Evolutionary conservation across 2,113 vertebrate species (phyloP).

Genomic region (Petroica traversi): DNA sequence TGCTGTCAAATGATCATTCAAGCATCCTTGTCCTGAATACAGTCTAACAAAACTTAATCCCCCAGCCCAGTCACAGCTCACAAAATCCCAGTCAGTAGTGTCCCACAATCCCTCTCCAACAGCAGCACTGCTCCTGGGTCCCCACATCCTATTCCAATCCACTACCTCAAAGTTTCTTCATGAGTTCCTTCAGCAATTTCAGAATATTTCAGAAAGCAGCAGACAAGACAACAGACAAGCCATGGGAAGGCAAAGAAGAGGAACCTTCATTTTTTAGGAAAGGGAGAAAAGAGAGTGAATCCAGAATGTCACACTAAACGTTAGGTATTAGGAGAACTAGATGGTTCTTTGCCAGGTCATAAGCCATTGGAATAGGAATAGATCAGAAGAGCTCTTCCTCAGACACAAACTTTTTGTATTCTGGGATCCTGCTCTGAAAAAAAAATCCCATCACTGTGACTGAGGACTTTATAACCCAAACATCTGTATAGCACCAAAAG

Average conservation of each 20-base stretch:
- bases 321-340: neutral
- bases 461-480: neutral
- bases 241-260: neutral
- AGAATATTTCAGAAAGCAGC: neutral
- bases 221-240: neutral
- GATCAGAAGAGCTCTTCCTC: neutral
- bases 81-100: neutral
- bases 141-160: neutral
- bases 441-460: neutral
- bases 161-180: neutral
- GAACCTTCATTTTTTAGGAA: neutral
- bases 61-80: neutral
- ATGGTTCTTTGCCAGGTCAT: neutral
- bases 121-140: neutral
- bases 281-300: neutral
- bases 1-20: too few species aligned
- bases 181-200: neutral
- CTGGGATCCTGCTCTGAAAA: neutral
- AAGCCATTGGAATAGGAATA: neutral
- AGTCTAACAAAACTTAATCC: neutral
- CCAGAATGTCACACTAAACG: neutral
- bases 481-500: rapidly evolving
- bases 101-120: neutral
- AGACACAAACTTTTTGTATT: neutral
- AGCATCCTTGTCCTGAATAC: neutral